Base-by-base conservation (phyloP, 2,888 invertebrate genomes). In the Synergus itoensis region DNA sequence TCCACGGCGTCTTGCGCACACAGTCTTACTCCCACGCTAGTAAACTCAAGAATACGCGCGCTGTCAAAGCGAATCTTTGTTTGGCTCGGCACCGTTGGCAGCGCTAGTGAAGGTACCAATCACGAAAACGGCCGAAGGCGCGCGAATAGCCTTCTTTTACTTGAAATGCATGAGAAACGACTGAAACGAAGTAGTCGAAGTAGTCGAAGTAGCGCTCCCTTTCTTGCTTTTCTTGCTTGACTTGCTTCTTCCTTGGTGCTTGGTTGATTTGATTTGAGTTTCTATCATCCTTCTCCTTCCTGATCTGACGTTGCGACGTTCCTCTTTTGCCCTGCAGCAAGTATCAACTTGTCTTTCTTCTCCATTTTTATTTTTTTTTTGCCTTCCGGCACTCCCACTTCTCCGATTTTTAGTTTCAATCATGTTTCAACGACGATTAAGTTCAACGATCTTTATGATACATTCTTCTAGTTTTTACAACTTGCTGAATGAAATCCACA, bases 1-100 rank as follows among this genome's bases (percentile, higher is more conserved):
- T 85, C 85, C 81, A 81, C 82, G 86, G 85, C 85, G 88, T 88
- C 85, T 86, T 80, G 82, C 84, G 83, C 85, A 85, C 86, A 83
- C 84, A 86, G 81, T 87, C 89, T 86, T 88, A 90, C 91, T 91
- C 90, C 89, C 89, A 90, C 91, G 91, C 90, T 87, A 87, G 90
- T 84, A 88, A 87, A 88, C 87, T 88, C 86, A 87, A 88, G 92
- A 92, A 89, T 92, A 90, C 89, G 88, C 87, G 87, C 86, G 86
- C 84, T 88, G 89, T 87, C 86, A 87, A 87, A 86, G 88, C 75
- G 77, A 65, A 77, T 65, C 63, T 83, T 82, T 82, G 84, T 81
- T 79, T 77, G 83, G 83, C 79, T 81, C 84, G 83, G 81, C 80
- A 79, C 84, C 80, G 82, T 79, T 79, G 80, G 85, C 83, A 86